Conservation (phyloP, 1,140 invertebrate species). For the Ceratosolen solmsi region DNA sequence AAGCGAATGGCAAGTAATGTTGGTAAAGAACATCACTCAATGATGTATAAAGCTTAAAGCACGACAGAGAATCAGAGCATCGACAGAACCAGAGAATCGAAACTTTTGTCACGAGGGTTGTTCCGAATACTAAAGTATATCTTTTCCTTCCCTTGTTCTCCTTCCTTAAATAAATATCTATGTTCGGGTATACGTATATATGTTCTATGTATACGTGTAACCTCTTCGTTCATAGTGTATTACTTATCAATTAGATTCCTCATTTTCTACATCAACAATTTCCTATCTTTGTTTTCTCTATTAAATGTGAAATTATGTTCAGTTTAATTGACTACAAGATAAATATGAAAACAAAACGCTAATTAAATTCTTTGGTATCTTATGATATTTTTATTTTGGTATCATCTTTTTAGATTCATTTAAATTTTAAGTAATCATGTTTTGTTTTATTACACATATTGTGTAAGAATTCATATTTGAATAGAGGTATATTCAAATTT, state of each 20-base stretch:
- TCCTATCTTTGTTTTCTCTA: constrained; percentile 6
- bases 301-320: background rate
- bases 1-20: background rate
- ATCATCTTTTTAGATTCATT: background rate
- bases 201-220: background rate
- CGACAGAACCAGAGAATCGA: constrained; percentile 36
- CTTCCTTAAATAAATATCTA: too few species aligned
- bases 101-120: constrained; percentile 13
- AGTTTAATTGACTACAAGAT: constrained; percentile 1
- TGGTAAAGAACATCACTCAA: background rate
- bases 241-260: constrained; percentile 41
- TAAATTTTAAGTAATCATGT: constrained; percentile 12
- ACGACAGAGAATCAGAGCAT: too few species aligned
- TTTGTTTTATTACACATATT: background rate
- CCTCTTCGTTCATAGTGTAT: background rate
- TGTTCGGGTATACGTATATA: too few species aligned
- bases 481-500: background rate
- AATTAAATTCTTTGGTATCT: constrained; percentile 38
- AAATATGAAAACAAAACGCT: constrained; percentile 12
- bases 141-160: background rate
- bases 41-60: constrained; percentile 20
- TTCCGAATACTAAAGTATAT: constrained; percentile 30
- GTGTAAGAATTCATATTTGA: background rate
- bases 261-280: constrained; percentile 14
- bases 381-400: background rate